Base-by-base conservation (phyloP, 2,113 vertebrate genomes). In the Podocnemis expansa region DNA sequence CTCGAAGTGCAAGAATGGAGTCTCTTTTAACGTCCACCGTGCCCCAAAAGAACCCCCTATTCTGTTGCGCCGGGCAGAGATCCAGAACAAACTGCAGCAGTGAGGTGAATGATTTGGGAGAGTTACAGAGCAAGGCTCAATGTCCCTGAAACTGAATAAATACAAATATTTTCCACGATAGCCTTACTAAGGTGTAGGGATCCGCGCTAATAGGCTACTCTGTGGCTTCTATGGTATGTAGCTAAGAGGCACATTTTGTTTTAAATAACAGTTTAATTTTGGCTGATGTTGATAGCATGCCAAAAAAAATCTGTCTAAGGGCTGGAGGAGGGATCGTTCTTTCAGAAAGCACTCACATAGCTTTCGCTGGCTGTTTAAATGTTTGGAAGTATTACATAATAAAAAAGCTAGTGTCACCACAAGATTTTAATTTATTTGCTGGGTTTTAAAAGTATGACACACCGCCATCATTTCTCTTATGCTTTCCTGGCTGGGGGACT, bases 81-180 rank as follows among this genome's bases (percentile, higher is more conserved):
- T 98, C 98, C 98, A 98, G 98, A 97, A 97, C 96, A 98, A 98
- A 98, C 97, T 96, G 95, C 94, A 43, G 75, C 58, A 60, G 93
- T 80, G 94, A 97, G 93, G 82, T 88, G 95, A 96, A 92, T 92
- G 95, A 85, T 83, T 89, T 38, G 93, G 58, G 84, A 84, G 88
- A 96, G 97, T 97, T 97, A 96, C 97, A 97, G 86, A 90, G 94
- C 95, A 96, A 89, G 87, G 96, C 91, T 94, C 95, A 94, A 93
- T 91, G 97, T 63, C 95, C 92, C 83, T 89, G 78, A 96, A 96
- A 88, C 47, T 27, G 82, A 92, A 89, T 78, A 85, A 87, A 79
- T 67, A 96, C 94, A 97, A 98, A 97, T 95, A 97, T 97, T 97
- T 98, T 96, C 97, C 97, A 89, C 89, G 90, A 73, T 78, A 98